Evolutionary conservation across 2,797 vertebrate genomes (phyloP), one percentile per base, ranked within the genome.

Genomic region (Pipistrellus kuhlii): DNA sequence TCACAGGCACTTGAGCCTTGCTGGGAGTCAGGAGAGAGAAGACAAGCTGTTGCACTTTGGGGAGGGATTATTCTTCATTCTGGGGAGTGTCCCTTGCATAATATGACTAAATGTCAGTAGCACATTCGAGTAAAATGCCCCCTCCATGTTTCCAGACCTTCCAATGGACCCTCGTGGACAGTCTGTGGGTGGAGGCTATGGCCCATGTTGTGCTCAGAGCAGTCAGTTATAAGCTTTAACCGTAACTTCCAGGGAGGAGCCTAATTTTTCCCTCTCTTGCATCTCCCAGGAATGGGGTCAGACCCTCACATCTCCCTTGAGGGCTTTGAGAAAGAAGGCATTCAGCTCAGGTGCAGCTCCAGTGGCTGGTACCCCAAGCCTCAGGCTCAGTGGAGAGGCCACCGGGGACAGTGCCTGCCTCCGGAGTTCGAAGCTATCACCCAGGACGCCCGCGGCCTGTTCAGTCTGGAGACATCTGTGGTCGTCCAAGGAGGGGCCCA

Each of bases 351-450:
- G 38, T 97, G 96, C 66, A 89, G 23, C 32, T 97, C 97, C 87
- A 69, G 15, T 55, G 97, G 96, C 57, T 97, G 97, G 97, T 97
- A 97, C 62, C 97, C 96, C 48, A 93, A 94, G 64, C 97, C 97
- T 0, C 55, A 82, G 68, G 85, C 9, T 73, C 92, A 96, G 30
- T 97, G 97, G 97, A 95, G 18, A 91, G 93, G 92, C 69, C 92
- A 82, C 48, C 77, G 59, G 9, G 96, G 96, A 18, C 94, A 87
- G 11, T 96, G 96, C n/a, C 73, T 97, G 57, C 44, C 94, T 76
- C 93, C 93, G 0, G 85, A 96, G 23, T 88, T 44, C 3, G 94
- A 97, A 95, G 21, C 41, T 88, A 96, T 96, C 30, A 12, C 48
- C 44, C 64, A 68, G 76, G 93, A 97, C 3, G 9, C 68, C n/a